Conservation (phyloP, 2,888 invertebrate genomes). For the Lottia scabra region DNA sequence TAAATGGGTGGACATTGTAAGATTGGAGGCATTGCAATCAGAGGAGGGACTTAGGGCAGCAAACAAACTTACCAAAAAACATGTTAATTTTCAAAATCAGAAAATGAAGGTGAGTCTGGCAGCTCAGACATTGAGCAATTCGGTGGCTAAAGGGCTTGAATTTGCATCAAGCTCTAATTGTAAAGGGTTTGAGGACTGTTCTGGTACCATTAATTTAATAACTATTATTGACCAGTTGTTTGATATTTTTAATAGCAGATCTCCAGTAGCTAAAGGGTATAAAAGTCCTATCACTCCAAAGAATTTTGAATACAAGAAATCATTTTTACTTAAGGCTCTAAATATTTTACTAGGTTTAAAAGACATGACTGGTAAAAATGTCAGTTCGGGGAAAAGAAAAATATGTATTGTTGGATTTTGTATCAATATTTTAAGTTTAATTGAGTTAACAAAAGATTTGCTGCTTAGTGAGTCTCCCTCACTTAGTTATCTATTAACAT, state of each 20-base stretch:
- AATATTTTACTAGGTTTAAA: background rate
- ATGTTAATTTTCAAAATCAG: background rate
- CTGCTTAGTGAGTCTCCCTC: background rate
- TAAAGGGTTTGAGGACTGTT: background rate
- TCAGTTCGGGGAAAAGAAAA: constrained; percentile 5
- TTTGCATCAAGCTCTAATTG: background rate
- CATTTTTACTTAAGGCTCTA: background rate
- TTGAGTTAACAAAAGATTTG: background rate
- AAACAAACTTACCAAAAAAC: constrained; percentile 11
- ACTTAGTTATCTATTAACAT: constrained; percentile 4
- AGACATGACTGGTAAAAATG: background rate
- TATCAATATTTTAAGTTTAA: background rate
- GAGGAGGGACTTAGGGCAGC: background rate
- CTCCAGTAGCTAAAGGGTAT: background rate
- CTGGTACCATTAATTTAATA: background rate
- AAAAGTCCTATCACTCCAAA: constrained; percentile 5
- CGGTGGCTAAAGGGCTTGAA: constrained; percentile 11
- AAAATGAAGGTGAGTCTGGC: constrained; percentile 2
- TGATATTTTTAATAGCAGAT: constrained; percentile 8
- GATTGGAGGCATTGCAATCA: constrained; percentile 2
- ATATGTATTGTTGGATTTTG: constrained; percentile 9
- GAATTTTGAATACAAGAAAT: background rate
- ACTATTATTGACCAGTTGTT: background rate
- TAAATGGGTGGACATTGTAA: background rate
- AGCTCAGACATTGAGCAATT: background rate